Percentiles rank a stretch among this genome's conserved stretches.
Evolutionary conservation across 2,888 invertebrate species (phyloP).

Genomic region (Aphrophora alni): DNA sequence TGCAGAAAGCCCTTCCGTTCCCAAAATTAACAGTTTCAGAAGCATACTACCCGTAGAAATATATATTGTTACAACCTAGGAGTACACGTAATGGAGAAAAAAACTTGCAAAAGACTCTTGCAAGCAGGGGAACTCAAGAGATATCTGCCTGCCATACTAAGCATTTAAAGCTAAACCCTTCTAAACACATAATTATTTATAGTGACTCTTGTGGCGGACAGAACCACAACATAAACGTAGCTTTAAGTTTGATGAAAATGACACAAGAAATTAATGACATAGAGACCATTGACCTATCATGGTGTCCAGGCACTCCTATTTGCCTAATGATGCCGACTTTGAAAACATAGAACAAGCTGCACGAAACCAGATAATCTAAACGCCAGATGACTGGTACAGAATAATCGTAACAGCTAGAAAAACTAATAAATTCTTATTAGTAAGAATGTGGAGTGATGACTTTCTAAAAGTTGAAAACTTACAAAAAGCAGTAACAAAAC

Average conservation of each 20-base stretch:
- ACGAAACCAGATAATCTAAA: conserved; percentile 17
- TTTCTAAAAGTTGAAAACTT: conserved; percentile 20
- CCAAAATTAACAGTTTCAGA: conserved; percentile 30
- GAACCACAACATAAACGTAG: conserved; percentile 28
- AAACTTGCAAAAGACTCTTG: conserved; percentile 27
- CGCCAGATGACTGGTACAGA: conserved; percentile 29
- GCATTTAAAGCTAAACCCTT: conserved; percentile 24
- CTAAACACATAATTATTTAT: conserved; percentile 32
- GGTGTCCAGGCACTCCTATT: conserved; percentile 32
- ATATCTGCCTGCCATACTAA: conserved; percentile 31
- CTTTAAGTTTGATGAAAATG: conserved; percentile 22
- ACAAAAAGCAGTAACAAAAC: conserved; percentile 27
- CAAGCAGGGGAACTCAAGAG: conserved; percentile 31
- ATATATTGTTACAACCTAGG: conserved; percentile 35
- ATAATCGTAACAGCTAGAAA: conserved; percentile 25
- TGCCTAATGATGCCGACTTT: conserved; percentile 33
- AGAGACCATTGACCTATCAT: conserved; percentile 28
- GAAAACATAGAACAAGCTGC: conserved; percentile 25
- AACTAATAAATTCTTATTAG: conserved; percentile 27
- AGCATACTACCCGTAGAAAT: conserved; percentile 32
- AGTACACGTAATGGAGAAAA: conserved; percentile 22
- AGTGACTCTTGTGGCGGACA: conserved; percentile 31
- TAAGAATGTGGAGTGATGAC: conserved; percentile 24
- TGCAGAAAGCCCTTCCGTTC: conserved; percentile 34
- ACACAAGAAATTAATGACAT: conserved; percentile 30